Base-by-base conservation (phyloP, 2,797 vertebrate species). In the Sebastes diaconus region DNA sequence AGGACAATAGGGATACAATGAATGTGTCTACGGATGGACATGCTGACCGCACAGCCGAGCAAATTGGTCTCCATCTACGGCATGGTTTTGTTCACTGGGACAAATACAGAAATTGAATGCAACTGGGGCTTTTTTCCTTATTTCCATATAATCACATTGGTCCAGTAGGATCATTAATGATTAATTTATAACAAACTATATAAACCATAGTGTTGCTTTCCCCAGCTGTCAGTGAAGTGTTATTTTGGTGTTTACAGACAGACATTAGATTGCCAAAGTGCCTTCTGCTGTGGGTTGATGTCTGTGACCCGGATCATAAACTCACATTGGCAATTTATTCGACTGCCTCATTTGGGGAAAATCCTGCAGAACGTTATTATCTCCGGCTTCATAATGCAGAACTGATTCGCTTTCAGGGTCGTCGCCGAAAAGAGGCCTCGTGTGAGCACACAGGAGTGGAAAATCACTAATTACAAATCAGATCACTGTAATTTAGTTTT, bases 231-330 rank as follows among this genome's bases (percentile, higher is more conserved):
- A 67, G 10, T 75, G 24, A 81, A 63, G 39, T 59, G 64, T 68
- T 81, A 50, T 80, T 80, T 71, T 27, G 13, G 25, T 78, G 63
- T 79, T 79, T 77, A 63, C 59, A 71, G 59, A 68, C 34, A 75
- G 8, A 64, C 8, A 60, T 77, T 52, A 76, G 6, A 61, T 57
- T 60, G 39, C 36, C 32, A 64, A 71, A 72, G 25, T 22, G 64
- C 16, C 55, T 34, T 55, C 30, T 78, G 73, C 60, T 64, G 81
- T 84, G 77, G 71, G 75, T 0, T 75, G 67, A 74, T 79, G 68
- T 84, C 54, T 71, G 60, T 65, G 77, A 89, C 74, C 84, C 67
- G 34, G 55, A 75, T 85, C 73, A 68, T 74, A 77, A 87, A 80
- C 39, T 75, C 74, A 74, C 32, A 27, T 5, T 34, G 29, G 63